Conservation (phyloP, 2,113 vertebrate species). For the Lota lota region DNA sequence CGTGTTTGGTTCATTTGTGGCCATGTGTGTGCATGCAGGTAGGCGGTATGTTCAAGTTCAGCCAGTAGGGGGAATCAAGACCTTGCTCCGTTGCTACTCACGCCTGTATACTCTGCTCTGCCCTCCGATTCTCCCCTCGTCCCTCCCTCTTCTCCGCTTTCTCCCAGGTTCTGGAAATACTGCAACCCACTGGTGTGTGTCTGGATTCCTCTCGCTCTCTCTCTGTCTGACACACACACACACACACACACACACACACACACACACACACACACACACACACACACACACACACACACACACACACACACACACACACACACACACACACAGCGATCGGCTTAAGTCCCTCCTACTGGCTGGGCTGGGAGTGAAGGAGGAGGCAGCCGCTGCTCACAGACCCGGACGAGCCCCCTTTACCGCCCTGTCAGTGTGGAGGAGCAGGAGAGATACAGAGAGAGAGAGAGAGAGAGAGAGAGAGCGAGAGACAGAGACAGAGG, state of each 20-base stretch:
- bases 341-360: constrained; percentile 84
- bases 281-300: too few species aligned
- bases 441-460: constrained; percentile 58
- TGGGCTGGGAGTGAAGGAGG: constrained; percentile 76
- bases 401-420: constrained; percentile 81
- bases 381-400: constrained; percentile 80
- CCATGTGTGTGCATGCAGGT: background rate
- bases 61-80: constrained; percentile 83
- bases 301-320: too few species aligned
- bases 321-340: constrained; percentile 28
- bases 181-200: constrained; percentile 86
- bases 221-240: too few species aligned
- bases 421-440: constrained; percentile 82
- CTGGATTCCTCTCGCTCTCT: constrained; percentile 69
- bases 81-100: constrained; percentile 59
- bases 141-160: constrained; percentile 46
- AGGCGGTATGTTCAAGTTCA: constrained; percentile 50
- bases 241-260: too few species aligned
- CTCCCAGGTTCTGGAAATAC: constrained; percentile 79
- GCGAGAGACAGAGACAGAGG: constrained; percentile 60
- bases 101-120: constrained; percentile 39
- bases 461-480: constrained; percentile 34
- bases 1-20: background rate
- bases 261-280: too few species aligned
- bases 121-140: background rate